Percentiles rank a stretch among this genome's conserved stretches.
Evolutionary conservation across 2,797 vertebrate species (phyloP).

Genomic region (Tarsius wallacei): DNA sequence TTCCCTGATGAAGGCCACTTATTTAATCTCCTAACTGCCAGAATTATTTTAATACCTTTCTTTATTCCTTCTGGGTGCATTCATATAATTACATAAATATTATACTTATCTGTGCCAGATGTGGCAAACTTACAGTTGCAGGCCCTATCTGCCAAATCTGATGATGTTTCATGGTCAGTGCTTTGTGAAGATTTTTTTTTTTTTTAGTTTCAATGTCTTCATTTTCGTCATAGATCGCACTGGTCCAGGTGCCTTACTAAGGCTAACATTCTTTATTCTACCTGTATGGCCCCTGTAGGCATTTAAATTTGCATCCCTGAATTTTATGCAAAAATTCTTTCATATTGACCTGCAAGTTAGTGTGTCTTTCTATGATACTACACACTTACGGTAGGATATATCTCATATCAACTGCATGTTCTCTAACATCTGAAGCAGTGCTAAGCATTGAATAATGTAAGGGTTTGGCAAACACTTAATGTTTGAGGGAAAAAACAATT

Average conservation of each 20-base stretch:
- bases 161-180: background rate
- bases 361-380: background rate
- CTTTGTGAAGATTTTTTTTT: background rate
- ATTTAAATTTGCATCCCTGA: conserved; percentile 24
- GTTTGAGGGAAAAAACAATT: background rate
- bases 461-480: background rate
- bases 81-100: background rate
- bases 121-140: background rate
- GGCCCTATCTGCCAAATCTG: background rate
- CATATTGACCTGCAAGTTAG: background rate
- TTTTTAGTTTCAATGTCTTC: background rate
- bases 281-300: background rate
- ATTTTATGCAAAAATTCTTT: conserved; percentile 7
- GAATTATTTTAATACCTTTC: background rate
- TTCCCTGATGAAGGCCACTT: background rate
- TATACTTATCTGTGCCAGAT: background rate
- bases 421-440: background rate
- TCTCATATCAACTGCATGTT: rapidly evolving
- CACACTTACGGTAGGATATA: background rate
- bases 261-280: background rate
- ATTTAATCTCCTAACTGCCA: background rate
- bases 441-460: background rate
- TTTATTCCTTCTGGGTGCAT: background rate
- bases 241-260: background rate
- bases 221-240: background rate